A percentile compares a stretch with the other conserved stretches of the same genome.
phyloP scores from a whole-genome alignment of 2,888 invertebrate species.

The Bedellia somnulentella region DNA sequence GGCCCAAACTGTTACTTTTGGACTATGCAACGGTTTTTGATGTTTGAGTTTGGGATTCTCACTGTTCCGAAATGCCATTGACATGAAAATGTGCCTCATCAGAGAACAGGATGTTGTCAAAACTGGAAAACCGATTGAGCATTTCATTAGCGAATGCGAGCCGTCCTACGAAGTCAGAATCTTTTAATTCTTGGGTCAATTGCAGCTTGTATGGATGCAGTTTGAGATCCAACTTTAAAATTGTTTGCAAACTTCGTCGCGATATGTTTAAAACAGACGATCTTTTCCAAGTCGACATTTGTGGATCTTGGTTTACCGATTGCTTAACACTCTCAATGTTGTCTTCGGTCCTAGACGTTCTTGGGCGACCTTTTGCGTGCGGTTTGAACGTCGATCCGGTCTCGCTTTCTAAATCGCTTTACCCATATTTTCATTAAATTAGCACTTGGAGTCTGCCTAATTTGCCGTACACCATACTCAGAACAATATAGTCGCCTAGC shows the following conservation, averaged over 20 bases:
- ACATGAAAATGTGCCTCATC: too few species aligned
- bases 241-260: conserved; percentile 8
- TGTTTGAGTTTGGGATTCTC: conserved; percentile 11
- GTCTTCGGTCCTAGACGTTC: conserved; percentile 9
- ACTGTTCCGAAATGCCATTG: background rate
- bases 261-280: conserved; percentile 7
- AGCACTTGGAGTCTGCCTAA: conserved; percentile 5
- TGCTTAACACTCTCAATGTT: conserved; percentile 8
- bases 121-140: conserved; percentile 5
- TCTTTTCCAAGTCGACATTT: conserved; percentile 6
- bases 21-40: conserved; percentile 11
- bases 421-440: conserved; percentile 4
- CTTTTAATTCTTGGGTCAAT: conserved; percentile 1
- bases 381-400: conserved; percentile 9
- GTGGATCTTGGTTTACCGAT: conserved; percentile 6
- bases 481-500: conserved; percentile 8
- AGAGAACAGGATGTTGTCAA: conserved; percentile 6
- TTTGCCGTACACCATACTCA: conserved; percentile 6
- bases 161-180: conserved; percentile 2
- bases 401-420: conserved; percentile 9
- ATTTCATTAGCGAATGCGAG: conserved; percentile 6
- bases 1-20: too few species aligned
- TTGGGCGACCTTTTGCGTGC: too few species aligned
- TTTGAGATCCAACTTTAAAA: conserved; percentile 7
- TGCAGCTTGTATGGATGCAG: conserved; percentile 5